A percentile compares a stretch with the other conserved stretches of the same genome.
phyloP scores from a whole-genome alignment of 2,113 vertebrate species.

The Trachemys scripta region DNA sequence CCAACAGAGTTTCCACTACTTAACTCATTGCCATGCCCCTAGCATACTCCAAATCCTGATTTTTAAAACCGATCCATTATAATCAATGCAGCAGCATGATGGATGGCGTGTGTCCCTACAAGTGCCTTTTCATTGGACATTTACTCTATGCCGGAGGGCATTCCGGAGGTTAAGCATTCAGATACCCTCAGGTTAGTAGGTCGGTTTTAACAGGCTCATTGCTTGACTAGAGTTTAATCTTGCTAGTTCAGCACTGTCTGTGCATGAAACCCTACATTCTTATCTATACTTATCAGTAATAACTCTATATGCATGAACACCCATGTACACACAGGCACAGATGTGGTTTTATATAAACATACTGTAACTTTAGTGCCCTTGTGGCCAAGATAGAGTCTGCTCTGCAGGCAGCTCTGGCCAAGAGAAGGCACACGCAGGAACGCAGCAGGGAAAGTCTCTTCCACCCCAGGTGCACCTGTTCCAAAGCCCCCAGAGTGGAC shows the following conservation, averaged over 20 bases:
- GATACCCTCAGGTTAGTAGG: not conserved
- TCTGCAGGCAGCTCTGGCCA: too few species aligned
- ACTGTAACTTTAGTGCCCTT: too few species aligned
- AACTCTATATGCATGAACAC: not conserved
- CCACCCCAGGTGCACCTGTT: too few species aligned
- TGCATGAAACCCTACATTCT: not conserved
- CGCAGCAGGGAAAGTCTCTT: too few species aligned
- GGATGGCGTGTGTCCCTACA: not conserved
- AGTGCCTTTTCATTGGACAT: rapidly evolving
- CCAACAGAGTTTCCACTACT: not conserved
- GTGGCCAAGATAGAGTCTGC: too few species aligned
- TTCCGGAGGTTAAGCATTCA: not conserved
- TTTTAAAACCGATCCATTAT: rapidly evolving
- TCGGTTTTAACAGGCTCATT: not conserved
- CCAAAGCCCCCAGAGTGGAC: too few species aligned
- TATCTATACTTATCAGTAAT: not conserved
- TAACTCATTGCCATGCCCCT: not conserved
- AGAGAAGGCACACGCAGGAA: too few species aligned
- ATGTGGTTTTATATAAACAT: not conserved
- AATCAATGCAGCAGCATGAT: not conserved
- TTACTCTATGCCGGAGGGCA: rapidly evolving
- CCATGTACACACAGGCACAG: not conserved
- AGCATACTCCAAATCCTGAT: not conserved
- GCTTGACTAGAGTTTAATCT: not conserved
- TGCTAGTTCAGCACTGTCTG: not conserved